phyloP scores from a whole-genome alignment of 1,140 invertebrate species.

The Zaprionus capensis region DNA sequence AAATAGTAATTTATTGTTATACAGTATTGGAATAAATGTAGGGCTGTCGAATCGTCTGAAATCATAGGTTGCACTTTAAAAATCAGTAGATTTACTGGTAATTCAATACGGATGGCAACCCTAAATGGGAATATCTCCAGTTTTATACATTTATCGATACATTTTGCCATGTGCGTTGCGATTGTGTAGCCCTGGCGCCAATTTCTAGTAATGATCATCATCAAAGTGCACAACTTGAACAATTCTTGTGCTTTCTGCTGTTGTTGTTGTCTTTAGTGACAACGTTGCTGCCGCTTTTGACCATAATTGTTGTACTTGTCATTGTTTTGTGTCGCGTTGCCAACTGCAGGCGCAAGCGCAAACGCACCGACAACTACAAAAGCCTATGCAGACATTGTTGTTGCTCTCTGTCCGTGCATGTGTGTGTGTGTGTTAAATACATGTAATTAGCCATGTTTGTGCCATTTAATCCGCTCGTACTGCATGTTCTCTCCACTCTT shows the following conservation, averaged over 20 bases:
- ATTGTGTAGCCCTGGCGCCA: conserved; percentile 23
- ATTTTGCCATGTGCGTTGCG: background rate
- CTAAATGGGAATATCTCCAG: no score
- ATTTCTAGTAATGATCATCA: conserved; percentile 48
- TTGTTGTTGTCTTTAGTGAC: conserved; percentile 51
- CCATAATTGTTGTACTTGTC: conserved; percentile 77
- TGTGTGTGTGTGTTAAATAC: conserved; percentile 73
- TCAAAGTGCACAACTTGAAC: conserved; percentile 20
- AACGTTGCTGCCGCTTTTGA: conserved; percentile 65
- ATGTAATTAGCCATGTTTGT: conserved; percentile 83
- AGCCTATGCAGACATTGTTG: conserved; percentile 13
- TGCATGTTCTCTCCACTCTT: conserved; percentile 42
- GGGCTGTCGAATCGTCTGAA: no score
- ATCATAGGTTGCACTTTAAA: no score
- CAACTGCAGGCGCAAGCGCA: conserved; percentile 44
- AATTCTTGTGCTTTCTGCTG: conserved; percentile 30
- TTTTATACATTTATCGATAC: background rate
- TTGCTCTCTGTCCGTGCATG: conserved; percentile 13
- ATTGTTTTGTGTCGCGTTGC: conserved; percentile 68
- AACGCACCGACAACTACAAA: conserved; percentile 42
- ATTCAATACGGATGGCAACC: no score
- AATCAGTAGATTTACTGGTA: no score
- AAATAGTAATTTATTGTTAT: background rate
- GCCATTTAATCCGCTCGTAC: conserved; percentile 76
- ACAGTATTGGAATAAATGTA: background rate